Base-by-base conservation (phyloP, 1,140 invertebrate species). In the Bombus huntii region DNA sequence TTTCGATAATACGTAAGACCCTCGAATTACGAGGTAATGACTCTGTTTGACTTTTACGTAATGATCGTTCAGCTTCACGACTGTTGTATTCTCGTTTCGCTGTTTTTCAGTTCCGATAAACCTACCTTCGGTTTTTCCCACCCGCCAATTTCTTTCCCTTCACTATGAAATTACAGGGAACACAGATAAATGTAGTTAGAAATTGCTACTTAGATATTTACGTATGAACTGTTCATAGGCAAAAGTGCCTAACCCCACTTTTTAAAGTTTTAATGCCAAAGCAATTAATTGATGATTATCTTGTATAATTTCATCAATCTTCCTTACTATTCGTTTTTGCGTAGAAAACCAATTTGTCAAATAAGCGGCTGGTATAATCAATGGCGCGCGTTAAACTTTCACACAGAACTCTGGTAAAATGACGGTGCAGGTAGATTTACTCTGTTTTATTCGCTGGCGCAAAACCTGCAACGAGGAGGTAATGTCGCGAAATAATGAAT, bases 401-500 rank as follows among this genome's bases (percentile, higher is more conserved):
- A 18, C n/a, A 31, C 37, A 0, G 12, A 15, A 31, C 28, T 1
- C 13, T 25, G 15, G 22, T 25, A 3, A 65, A 65, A 68, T 18
- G 47, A 81, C 39, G 5, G 47, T 53, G 59, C 59, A 42, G 28
- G 57, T 53, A 31, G 44, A 83, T 68, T 34, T 65, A 77, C 66
- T 65, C 15, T 74, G 28, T 83, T 83, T 31, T 37, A 28, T 57
- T 78, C 25, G 47, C 73, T 42, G 5, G 74, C 44, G n/a, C 47
- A 78, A 78, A 78, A 39, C 34, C 34, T 8, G 39, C 47, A n/a
- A 37, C 68, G 72, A 31, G 39, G 13, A 72, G 75, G 28, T 75
- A 65, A 78, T 42, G 42, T 73, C 68, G 59, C 83, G 79, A 84
- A 87, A 87, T 79, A 84, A 59, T 84, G 68, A 83, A 87, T 87